Evolutionary conservation across 1,140 invertebrate species (phyloP), one percentile per base, ranked within the genome.

Genomic region (Camponotus pennsylvanicus): DNA sequence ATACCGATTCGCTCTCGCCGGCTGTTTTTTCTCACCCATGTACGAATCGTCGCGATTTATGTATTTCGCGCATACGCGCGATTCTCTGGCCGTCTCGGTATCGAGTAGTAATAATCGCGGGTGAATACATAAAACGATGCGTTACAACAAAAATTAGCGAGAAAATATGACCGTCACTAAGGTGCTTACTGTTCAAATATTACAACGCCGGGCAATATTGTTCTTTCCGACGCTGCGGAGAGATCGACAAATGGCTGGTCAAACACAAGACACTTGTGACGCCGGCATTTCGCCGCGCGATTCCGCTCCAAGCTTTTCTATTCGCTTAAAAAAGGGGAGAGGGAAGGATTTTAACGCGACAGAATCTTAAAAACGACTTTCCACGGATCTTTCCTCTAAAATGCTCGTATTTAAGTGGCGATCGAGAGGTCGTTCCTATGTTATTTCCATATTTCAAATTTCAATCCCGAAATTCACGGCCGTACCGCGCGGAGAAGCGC

Each of bases 361-460:
- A 45, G 34, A 15, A 5, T 27, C 37, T 59, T 42, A 37, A 18
- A 59, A 73, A 73, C 67, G 79, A 73, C 52, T 61, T 82, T 59
- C 78, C 79, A 40, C 37, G 67, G 67, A 59, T 59, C 18, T 27
- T 45, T 27, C 52, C 64, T 40, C 32, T 9, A 4, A 34, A 82
- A 71, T 40, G 79, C 27, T 45, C 37, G 55, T 73, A 82, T 71
- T 82, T 82, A 82, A 52, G 67, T 73, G 27, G 79, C 79, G 49
- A 32, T 61, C 71, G 78, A 37, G 37, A 63, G 79, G 89, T 92
- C 90, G 91, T 92, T 92, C 27, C 92, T 80, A 89, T 89, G 87
- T 92, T 91, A 92, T 91, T 91, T 91, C 91, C 85, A 90, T 90
- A 94, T 92, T 92, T 92, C 92, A 92, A 91, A 88, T 92, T 92